These are phyloP conservation scores for Actinia equina DNA, from an alignment of 64 coral and sea anemone species.

Conservation along the genomic window DNA sequence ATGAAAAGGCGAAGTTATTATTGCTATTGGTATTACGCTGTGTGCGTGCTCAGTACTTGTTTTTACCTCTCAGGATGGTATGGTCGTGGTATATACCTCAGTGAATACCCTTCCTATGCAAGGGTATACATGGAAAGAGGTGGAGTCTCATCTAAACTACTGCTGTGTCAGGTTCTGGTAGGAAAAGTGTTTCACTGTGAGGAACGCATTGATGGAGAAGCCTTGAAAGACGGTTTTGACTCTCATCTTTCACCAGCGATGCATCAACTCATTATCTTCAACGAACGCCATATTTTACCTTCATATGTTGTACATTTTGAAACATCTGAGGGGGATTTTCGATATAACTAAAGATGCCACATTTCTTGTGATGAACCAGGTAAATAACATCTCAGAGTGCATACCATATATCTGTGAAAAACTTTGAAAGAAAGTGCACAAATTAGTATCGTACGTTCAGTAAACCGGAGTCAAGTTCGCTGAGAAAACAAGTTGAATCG, in stretches of 20 bases:
- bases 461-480: too few relatives aligned
- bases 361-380: not conserved
- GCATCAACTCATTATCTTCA: constrained; percentile 15
- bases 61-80: not conserved
- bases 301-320: constrained; percentile 18
- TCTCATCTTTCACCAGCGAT: constrained; percentile 8
- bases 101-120: constrained; percentile 14
- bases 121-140: constrained; percentile 11
- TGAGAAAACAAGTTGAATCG: too few relatives aligned
- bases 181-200: constrained; percentile 4
- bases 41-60: too few relatives aligned
- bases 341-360: not conserved
- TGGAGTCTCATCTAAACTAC: not conserved
- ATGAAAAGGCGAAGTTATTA: too few relatives aligned
- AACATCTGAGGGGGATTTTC: not conserved
- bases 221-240: not conserved
- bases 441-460: too few relatives aligned
- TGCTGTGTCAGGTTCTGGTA: not conserved
- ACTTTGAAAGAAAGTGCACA: too few relatives aligned
- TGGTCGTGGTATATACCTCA: constrained; percentile 11
- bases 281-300: not conserved
- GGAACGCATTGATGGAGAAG: not conserved
- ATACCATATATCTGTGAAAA: too few relatives aligned
- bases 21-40: too few relatives aligned
- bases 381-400: too few relatives aligned